Base-by-base conservation (phyloP, 1,140 invertebrate species). In the Holotrichia oblita region DNA sequence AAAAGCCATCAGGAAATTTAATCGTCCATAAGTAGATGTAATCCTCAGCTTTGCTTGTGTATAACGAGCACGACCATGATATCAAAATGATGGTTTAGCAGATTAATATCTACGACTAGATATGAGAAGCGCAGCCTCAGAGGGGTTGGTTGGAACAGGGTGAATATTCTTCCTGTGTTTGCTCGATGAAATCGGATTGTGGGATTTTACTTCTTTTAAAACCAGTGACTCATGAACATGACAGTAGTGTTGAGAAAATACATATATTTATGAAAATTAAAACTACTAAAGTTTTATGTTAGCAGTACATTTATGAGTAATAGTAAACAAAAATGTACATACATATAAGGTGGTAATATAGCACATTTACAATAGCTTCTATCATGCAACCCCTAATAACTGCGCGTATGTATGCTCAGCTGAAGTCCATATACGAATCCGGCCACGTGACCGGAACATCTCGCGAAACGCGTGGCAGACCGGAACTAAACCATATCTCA, bases 401-500 rank as follows among this genome's bases (percentile, higher is more conserved):
- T 69, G 8, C 9, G 22, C 61, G 20, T 55, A 34, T 74, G 73
- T 74, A 34, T 74, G 27, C 34, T 74, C 73, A 74, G 41, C 40
- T 79, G 73, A 74, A 59, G 78, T 79, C 76, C 78, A 40, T 34
- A 72, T 73, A 78, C 61, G 61, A 77, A 81, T 82, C 80, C 81
- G 81, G 82, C 77, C 82, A 83, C 82, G 82, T 83, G 82, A 83
- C 82, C 82, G 82, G 82, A 83, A 83, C 81, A 82, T 83, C 79
- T 81, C 79, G 73, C 79, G 78, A 69, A 34, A 40, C 81, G 80
- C 81, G 80, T 80, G 81, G 64, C 55, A 24, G 14, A 79, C 81
- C 81, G 82, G 81, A 83, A 82, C 82, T 80, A 83, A 82, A 79
- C 80, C 79, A 81, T 82, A 82, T 81, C 41, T 69, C 61, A 69